Conservation (phyloP, 1,140 invertebrate species). For the Popillia japonica region DNA sequence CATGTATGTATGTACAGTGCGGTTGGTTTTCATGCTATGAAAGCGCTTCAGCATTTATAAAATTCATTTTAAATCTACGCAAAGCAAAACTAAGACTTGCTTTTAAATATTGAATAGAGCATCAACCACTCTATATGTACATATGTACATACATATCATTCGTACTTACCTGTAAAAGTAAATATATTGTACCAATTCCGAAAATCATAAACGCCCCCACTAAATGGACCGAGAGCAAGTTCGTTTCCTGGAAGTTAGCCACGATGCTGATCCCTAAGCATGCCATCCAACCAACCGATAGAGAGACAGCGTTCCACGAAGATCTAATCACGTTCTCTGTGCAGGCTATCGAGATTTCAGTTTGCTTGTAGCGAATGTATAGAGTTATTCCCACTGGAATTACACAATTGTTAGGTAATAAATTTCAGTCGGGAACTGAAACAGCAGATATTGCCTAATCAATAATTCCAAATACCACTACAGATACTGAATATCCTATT, state of each 20-base stretch:
- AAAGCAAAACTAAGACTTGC: no score
- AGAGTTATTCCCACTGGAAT: slow-evolving; percentile 62
- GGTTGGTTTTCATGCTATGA: no score
- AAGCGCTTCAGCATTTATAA: no score
- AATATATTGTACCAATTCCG: slow-evolving; percentile 68
- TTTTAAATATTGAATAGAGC: no score
- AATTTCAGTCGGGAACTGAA: neutral
- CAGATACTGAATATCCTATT: neutral
- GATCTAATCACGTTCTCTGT: neutral
- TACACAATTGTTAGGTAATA: neutral
- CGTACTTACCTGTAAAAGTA: slow-evolving; percentile 65
- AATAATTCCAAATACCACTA: neutral
- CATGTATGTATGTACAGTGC: no score
- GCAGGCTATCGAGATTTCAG: slow-evolving; percentile 56
- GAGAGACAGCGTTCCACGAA: slow-evolving; percentile 45
- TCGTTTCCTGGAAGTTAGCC: slow-evolving; percentile 78
- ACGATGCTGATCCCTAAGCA: slow-evolving; percentile 70
- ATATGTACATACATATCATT: neutral
- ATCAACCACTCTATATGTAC: no score
- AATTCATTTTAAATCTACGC: no score
- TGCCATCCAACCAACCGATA: slow-evolving; percentile 60
- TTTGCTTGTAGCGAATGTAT: slow-evolving; percentile 62
- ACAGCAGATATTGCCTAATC: neutral
- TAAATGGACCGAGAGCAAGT: slow-evolving; percentile 69
- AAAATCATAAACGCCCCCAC: slow-evolving; percentile 72